phyloP scores from a whole-genome alignment of 2,888 invertebrate species.

The Drosophila affinis region DNA sequence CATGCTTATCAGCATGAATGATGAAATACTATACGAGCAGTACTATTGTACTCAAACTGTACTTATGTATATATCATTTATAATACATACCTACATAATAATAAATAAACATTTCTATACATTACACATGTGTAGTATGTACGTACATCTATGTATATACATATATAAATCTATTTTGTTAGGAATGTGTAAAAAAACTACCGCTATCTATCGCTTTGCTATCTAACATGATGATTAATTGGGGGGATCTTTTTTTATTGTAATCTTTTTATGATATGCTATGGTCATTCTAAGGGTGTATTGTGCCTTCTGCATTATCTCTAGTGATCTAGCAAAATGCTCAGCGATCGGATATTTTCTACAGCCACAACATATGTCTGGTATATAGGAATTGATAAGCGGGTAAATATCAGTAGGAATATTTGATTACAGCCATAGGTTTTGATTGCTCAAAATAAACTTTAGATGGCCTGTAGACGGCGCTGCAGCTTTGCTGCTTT shows the following conservation, averaged over 20 bases:
- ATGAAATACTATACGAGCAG: conserved; percentile 3
- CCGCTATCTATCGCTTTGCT: neutral
- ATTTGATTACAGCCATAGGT: no score
- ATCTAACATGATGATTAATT: neutral
- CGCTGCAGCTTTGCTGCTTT: no score
- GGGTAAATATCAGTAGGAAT: neutral
- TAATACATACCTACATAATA: neutral
- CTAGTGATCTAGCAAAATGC: neutral
- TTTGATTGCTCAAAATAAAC: neutral
- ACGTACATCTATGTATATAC: no score
- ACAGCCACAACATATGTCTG: no score
- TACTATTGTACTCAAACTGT: neutral
- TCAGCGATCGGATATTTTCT: neutral
- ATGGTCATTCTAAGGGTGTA: neutral
- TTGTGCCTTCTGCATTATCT: neutral
- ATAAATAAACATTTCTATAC: neutral
- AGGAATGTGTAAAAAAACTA: neutral
- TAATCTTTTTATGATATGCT: neutral
- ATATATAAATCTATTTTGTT: neutral
- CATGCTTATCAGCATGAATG: conserved; percentile 26
- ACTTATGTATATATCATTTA: neutral
- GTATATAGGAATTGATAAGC: neutral
- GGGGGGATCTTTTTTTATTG: neutral
- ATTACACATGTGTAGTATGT: no score
- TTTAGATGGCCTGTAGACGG: neutral